Conservation (phyloP, 2,797 vertebrate genomes). For the Rhabdophis nuchalis region DNA sequence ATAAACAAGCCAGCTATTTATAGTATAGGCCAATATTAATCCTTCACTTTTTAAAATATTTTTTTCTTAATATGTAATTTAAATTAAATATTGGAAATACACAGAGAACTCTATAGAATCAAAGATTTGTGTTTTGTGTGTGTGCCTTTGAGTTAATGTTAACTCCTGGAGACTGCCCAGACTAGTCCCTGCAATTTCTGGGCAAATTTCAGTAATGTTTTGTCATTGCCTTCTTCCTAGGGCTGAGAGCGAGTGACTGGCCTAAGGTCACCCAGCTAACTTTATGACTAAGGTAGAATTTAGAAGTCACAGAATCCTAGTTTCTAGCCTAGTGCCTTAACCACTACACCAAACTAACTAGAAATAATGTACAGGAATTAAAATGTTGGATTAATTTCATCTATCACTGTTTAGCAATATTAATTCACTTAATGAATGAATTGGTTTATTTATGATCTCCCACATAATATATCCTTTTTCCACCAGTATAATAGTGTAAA, state of each 20-base stretch:
- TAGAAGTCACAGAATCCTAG: background rate
- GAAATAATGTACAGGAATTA: background rate
- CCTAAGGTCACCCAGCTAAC: background rate
- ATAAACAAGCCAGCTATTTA: background rate
- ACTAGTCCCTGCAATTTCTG: background rate
- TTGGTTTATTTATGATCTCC: background rate
- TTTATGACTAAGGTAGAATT: background rate
- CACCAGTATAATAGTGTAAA: background rate
- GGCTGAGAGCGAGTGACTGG: background rate
- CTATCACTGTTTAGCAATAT: background rate
- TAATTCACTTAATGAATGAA: background rate
- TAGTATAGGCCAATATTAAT: background rate
- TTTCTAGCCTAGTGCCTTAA: background rate
- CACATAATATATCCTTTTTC: background rate
- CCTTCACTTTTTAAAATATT: background rate
- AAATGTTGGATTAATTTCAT: background rate
- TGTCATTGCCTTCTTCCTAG: background rate
- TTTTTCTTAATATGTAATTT: background rate
- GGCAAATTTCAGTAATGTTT: background rate
- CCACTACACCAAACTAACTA: background rate
- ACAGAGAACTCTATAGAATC: background rate
- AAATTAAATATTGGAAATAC: background rate
- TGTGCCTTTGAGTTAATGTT: background rate
- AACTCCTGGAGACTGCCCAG: background rate
- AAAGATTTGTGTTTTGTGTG: background rate